phyloP scores from a whole-genome alignment of 2,888 invertebrate species.

The Acleris holmiana region DNA sequence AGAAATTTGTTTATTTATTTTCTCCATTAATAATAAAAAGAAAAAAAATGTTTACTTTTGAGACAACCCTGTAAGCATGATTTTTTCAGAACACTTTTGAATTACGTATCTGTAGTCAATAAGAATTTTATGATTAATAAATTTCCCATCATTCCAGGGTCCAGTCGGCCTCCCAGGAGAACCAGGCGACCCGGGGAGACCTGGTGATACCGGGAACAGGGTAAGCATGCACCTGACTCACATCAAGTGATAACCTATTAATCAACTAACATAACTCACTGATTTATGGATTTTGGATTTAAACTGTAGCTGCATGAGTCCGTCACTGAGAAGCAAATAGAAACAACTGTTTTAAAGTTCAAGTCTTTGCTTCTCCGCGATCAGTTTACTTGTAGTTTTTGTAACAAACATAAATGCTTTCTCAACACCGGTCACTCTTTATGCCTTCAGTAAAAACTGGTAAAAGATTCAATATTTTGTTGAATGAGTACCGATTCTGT shows the following conservation, averaged over 20 bases:
- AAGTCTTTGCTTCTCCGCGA: slow-evolving; percentile 6
- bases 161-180: slow-evolving; percentile 93
- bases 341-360: not conserved
- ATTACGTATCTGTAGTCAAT: too few relatives aligned
- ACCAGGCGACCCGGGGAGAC: slow-evolving; percentile 88
- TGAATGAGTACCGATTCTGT: too few relatives aligned
- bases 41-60: too few relatives aligned
- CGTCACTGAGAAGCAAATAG: slow-evolving; percentile 3
- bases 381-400: not conserved
- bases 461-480: too few relatives aligned
- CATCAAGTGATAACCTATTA: not conserved
- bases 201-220: slow-evolving; percentile 90
- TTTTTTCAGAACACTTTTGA: too few relatives aligned
- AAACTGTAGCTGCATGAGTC: slow-evolving; percentile 13
- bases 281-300: slow-evolving; percentile 17
- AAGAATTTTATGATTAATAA: too few relatives aligned
- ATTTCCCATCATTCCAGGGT: slow-evolving; percentile 84
- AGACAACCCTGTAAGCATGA: too few relatives aligned
- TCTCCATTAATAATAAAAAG: too few relatives aligned
- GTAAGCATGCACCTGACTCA: slow-evolving; percentile 83
- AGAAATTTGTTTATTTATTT: too few relatives aligned
- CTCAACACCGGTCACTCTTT: not conserved
- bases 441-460: not conserved
- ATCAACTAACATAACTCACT: slow-evolving; percentile 27
- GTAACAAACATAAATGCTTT: slow-evolving; percentile 1